phyloP scores from a whole-genome alignment of 2,797 vertebrate species.

The Mycteria americana region DNA sequence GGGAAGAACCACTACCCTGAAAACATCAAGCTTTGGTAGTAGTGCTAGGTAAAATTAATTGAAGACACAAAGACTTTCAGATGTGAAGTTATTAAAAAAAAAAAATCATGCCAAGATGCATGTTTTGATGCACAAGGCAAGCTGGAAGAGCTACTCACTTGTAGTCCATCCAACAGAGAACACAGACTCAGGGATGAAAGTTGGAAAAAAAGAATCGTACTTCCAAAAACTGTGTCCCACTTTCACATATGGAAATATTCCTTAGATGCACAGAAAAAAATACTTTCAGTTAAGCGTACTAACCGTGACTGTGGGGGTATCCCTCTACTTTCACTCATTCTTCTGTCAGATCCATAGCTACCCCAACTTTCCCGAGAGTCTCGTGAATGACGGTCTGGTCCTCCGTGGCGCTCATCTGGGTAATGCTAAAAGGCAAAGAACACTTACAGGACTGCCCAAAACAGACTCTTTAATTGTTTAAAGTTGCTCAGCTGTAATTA shows the following conservation, averaged over 20 bases:
- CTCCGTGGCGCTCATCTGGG: conserved; percentile 78
- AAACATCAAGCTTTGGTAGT: neutral
- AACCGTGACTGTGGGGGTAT: conserved; percentile 67
- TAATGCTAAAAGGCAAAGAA: conserved; percentile 80
- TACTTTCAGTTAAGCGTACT: neutral
- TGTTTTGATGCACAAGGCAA: neutral
- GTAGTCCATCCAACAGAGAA: neutral
- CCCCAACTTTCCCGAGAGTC: conserved; percentile 82
- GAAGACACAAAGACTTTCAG: neutral
- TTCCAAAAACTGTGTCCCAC: neutral
- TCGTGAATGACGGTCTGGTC: conserved; percentile 80
- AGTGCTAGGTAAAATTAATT: neutral
- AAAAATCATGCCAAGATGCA: neutral
- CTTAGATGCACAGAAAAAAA: neutral
- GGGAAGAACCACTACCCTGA: neutral
- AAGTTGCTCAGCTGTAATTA: neutral
- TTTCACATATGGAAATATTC: rapidly evolving
- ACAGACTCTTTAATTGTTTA: rapidly evolving
- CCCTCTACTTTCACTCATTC: conserved; percentile 70
- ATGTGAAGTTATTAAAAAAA: neutral
- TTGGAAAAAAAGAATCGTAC: rapidly evolving
- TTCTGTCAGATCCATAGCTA: conserved; percentile 82
- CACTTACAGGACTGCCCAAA: neutral
- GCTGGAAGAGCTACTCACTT: neutral
- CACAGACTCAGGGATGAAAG: neutral